A percentile compares a stretch with the other conserved stretches of the same genome.
Conservation (phyloP, 2,888 invertebrate genomes). For the Bellardia pandia region DNA sequence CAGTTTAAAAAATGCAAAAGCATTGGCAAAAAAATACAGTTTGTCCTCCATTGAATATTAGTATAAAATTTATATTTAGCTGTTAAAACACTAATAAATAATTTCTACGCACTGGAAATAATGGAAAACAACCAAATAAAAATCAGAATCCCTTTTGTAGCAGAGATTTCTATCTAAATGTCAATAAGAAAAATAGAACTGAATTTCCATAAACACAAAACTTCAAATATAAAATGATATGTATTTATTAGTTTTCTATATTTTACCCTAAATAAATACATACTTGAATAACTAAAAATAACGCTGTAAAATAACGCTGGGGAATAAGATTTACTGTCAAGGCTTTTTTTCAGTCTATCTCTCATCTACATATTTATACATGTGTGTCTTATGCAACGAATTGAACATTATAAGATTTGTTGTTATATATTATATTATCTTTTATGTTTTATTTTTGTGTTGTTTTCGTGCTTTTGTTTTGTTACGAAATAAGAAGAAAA, state of each 20-base stretch:
- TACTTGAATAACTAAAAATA: neutral
- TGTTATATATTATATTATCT: neutral
- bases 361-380: neutral
- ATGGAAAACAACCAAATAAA: neutral
- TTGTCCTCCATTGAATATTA: too few species aligned
- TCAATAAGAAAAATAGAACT: neutral
- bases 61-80: too few species aligned
- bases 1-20: too few species aligned
- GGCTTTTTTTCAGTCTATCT: slow-evolving; percentile 5
- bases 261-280: neutral
- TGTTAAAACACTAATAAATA: neutral
- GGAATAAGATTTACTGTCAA: slow-evolving; percentile 55
- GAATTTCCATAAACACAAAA: slow-evolving; percentile 42
- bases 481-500: slow-evolving; percentile 13
- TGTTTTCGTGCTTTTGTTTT: slow-evolving; percentile 25
- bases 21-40: too few species aligned
- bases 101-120: neutral
- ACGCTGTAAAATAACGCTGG: slow-evolving; percentile 14
- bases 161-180: slow-evolving; percentile 42
- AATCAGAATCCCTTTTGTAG: slow-evolving; percentile 38
- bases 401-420: slow-evolving; percentile 51
- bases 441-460: too few species aligned
- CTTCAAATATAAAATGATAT: neutral
- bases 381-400: slow-evolving; percentile 40
- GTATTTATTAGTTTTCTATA: neutral